These are phyloP conservation scores for Timema podura DNA, from an alignment of 2,888 invertebrate species.

Conservation along the genomic window DNA sequence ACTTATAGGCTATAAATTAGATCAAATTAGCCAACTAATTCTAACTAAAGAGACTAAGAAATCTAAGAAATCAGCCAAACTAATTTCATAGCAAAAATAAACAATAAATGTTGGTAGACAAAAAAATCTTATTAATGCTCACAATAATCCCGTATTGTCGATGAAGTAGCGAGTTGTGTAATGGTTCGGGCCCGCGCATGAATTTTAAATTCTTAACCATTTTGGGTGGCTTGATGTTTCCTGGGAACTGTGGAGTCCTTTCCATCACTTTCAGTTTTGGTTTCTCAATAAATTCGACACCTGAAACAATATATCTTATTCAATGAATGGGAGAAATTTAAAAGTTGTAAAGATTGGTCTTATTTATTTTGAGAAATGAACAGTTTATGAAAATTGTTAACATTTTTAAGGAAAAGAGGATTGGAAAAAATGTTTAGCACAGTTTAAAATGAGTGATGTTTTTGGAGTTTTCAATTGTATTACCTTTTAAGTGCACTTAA, in stretches of 20 bases:
- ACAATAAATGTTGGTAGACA: not conserved
- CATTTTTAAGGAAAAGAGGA: too few species aligned
- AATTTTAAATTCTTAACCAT: constrained; percentile 78
- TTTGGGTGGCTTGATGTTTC: constrained; percentile 68
- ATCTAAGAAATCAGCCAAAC: not conserved
- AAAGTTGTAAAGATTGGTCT: too few species aligned
- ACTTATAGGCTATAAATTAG: too few species aligned
- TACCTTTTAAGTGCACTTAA: too few species aligned
- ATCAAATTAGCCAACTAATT: too few species aligned
- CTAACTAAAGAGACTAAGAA: not conserved
- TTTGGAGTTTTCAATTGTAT: too few species aligned
- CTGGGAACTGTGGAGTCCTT: constrained; percentile 66
- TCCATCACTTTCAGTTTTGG: constrained; percentile 65
- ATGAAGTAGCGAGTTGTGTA: constrained; percentile 81
- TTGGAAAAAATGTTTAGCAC: too few species aligned
- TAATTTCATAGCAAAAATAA: not conserved
- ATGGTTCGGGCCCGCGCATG: constrained; percentile 85
- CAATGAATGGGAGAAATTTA: too few species aligned
- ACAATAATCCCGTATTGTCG: constrained; percentile 93
- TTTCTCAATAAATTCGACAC: constrained; percentile 68
- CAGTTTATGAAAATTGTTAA: too few species aligned
- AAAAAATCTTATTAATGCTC: constrained; percentile 42
- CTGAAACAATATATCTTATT: too few species aligned
- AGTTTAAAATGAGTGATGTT: too few species aligned
- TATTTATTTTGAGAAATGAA: too few species aligned